Percentiles rank a stretch among this genome's conserved stretches.
phyloP scores from a whole-genome alignment of 1,140 invertebrate genomes.

The Leptinotarsa undecemlineata region DNA sequence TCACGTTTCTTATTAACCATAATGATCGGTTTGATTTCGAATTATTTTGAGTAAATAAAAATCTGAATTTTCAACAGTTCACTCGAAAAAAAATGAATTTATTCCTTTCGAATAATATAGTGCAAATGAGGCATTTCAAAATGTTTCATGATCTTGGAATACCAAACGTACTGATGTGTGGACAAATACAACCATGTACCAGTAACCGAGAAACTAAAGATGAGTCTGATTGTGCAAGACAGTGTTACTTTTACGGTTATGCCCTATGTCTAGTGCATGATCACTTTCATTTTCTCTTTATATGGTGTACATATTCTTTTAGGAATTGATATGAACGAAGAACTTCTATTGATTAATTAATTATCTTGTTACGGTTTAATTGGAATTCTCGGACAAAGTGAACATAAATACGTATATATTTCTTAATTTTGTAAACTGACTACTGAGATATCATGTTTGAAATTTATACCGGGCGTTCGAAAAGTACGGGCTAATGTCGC shows the following conservation, averaged over 20 bases:
- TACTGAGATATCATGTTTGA: no score
- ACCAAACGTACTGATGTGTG: background rate
- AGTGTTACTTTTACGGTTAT: slow-evolving; percentile 14
- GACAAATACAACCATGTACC: slow-evolving; percentile 13
- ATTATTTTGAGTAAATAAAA: no score
- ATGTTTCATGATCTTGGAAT: background rate
- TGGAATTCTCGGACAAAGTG: background rate
- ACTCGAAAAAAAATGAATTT: no score
- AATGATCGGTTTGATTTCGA: no score
- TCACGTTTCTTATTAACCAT: no score
- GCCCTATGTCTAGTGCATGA: slow-evolving; percentile 15
- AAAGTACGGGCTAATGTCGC: no score
- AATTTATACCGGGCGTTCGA: no score
- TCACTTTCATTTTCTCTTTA: slow-evolving; percentile 15
- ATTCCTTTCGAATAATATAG: no score
- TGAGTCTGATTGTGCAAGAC: slow-evolving; percentile 17
- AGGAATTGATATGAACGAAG: slow-evolving; percentile 1
- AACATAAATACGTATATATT: background rate
- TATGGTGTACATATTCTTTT: background rate
- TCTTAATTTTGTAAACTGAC: background rate
- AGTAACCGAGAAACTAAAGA: slow-evolving; percentile 15
- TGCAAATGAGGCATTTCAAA: background rate
- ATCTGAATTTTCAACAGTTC: no score
- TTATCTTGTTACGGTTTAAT: background rate
- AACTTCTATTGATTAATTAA: background rate